These are phyloP conservation scores for Holothuria leucospilota DNA, from an alignment of 53 echinoderm and acorn worm species.

Conservation along the genomic window DNA sequence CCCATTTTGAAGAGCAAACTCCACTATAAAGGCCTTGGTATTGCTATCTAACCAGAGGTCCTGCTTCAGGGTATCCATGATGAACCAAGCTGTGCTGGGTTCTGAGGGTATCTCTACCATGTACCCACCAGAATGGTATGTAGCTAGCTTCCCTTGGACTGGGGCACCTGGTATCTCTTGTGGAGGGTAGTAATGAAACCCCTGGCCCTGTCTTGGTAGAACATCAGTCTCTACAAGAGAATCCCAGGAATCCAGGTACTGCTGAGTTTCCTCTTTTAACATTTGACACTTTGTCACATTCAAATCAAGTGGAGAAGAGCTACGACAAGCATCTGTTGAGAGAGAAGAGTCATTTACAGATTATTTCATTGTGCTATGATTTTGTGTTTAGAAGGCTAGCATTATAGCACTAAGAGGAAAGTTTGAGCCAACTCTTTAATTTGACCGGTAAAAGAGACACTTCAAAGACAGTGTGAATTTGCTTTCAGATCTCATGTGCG, in stretches of 20 bases:
- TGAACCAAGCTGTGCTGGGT: not conserved
- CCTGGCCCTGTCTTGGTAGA: conserved; percentile 12
- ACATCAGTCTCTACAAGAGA: not conserved
- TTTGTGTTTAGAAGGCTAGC: no score
- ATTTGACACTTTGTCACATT: not conserved
- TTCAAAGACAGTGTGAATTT: no score
- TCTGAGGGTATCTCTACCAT: conserved; percentile 37
- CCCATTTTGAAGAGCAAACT: conserved; percentile 19
- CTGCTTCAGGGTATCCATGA: conserved; percentile 15
- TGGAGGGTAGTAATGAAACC: conserved; percentile 2
- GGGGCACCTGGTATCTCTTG: not conserved
- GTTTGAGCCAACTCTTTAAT: no score
- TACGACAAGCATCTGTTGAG: not conserved
- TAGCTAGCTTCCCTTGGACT: not conserved
- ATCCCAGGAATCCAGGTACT: conserved; percentile 15
- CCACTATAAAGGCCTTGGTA: conserved; percentile 34
- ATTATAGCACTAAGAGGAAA: no score
- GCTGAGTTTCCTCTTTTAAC: not conserved
- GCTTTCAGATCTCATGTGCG: no score
- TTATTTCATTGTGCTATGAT: no score
- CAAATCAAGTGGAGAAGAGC: not conserved
- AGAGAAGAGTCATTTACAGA: not conserved
- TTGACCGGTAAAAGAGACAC: no score
- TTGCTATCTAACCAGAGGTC: conserved; percentile 31
- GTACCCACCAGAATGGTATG: conserved; percentile 41